Evolutionary conservation across 2,888 invertebrate species (phyloP), one percentile per base, ranked within the genome.

Genomic region (Dynastes maya): DNA sequence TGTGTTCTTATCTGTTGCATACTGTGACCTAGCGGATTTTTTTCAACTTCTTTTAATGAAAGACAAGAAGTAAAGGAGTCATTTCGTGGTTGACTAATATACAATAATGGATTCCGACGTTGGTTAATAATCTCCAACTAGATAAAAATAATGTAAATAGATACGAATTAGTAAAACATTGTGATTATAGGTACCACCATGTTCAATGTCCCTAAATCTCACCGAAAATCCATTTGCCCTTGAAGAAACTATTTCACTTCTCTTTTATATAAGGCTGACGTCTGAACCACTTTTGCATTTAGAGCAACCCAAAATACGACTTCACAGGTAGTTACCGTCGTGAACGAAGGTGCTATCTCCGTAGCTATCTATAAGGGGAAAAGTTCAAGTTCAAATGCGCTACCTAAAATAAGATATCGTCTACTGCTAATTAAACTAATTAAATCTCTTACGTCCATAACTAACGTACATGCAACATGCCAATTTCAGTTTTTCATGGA

Each of bases 331-430:
- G 67, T 49, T 68, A 68, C n/a, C 37, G 64, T 32, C 37, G 49
- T 16, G 45, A 68, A 49, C 22, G 22, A 29, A 49, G 9, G 49
- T 68, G 27, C 67, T 68, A 68, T 49, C 49, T 27, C 49, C 49
- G 22, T 13, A 45, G 40, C 29, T 32, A 49, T 27, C 29, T 32
- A 49, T 27, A 45, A 68, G 16, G 67, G 67, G 45, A 49, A 68
- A 68, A 49, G 67, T 68, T 68, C 67, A 68, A 68, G 67, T 49
- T 68, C 67, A 49, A 68, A 68, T 49, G 40, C 45, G 67, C 22
- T 68, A 16, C 3, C 67, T 68, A 68, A 68, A 49, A 68, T 68
- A 29, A 68, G 67, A 45, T 58, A 16, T 27, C n/a, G 45, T 22
- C 67, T 49, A 11, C 67, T 11, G 9, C 27, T 16, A 68, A 49